Evolutionary conservation across 2,113 vertebrate genomes (phyloP).

Genomic region (Amphiprion percula): DNA sequence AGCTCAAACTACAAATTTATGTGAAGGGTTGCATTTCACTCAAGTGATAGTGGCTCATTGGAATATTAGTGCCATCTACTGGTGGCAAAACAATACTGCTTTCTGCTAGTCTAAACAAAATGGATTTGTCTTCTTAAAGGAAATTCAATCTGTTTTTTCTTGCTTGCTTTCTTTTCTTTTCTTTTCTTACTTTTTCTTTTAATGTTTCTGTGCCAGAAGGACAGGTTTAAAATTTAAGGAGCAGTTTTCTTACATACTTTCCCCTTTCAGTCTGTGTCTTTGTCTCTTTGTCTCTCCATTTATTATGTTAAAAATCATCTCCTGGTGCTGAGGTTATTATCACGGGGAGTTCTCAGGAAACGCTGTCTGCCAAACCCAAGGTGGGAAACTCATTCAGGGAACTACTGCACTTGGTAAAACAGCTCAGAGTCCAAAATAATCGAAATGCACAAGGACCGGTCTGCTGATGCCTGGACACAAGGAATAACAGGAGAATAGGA

Average conservation of each 20-base stretch:
- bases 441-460: constrained; percentile 19
- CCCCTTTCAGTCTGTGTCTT: constrained; percentile 4
- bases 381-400: constrained; percentile 46
- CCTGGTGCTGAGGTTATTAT: constrained; percentile 45
- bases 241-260: constrained; percentile 21
- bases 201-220: neutral
- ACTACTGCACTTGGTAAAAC: constrained; percentile 61
- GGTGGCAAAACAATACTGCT: constrained; percentile 12
- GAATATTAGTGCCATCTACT: constrained; percentile 56
- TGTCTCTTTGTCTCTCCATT: constrained; percentile 36
- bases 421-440: constrained; percentile 64
- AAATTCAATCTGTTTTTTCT: neutral
- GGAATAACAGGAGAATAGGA: constrained; percentile 55
- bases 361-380: constrained; percentile 46
- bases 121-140: neutral
- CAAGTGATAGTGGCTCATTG: neutral
- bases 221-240: neutral
- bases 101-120: neutral
- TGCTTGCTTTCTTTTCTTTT: no score
- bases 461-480: constrained; percentile 40
- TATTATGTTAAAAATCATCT: constrained; percentile 46
- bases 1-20: no score
- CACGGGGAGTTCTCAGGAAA: constrained; percentile 40
- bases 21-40: neutral
- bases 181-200: neutral